phyloP scores from a whole-genome alignment of 1,140 invertebrate genomes.

The Drosophila sp. region DNA sequence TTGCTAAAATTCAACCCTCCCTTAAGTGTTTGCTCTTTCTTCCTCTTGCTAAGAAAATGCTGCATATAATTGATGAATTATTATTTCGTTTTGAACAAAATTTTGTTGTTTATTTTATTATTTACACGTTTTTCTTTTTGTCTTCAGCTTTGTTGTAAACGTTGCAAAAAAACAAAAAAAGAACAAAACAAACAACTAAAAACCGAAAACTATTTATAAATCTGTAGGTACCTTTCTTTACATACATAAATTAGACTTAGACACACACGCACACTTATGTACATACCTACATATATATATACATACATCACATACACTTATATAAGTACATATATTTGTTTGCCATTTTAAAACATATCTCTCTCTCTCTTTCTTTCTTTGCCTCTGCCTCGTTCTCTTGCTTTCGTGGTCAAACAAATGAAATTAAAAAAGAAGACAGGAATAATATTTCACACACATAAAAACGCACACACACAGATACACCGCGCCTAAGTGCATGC shows the following conservation, averaged over 20 bases:
- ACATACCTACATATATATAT: constrained; percentile 2
- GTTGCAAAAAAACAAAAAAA: constrained; percentile 30
- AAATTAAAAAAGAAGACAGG: constrained; percentile 11
- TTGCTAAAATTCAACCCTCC: not conserved
- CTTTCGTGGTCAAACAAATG: constrained; percentile 46
- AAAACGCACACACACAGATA: constrained; percentile 20
- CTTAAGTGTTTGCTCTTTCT: constrained; percentile 23
- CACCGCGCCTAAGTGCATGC: constrained; percentile 15
- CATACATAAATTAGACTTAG: not conserved
- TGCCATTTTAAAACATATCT: constrained; percentile 10
- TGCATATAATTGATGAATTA: constrained; percentile 27
- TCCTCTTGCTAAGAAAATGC: not conserved
- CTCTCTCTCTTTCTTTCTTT: constrained; percentile 22
- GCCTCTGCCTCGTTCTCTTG: constrained; percentile 23
- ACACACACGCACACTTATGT: not conserved
- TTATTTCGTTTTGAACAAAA: not conserved
- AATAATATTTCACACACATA: constrained; percentile 29
- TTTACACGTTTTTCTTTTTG: constrained; percentile 29
- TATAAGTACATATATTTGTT: constrained; percentile 19
- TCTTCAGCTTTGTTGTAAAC: constrained; percentile 52
- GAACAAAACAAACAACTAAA: not conserved
- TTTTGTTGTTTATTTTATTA: constrained; percentile 27
- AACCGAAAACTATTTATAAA: constrained; percentile 11
- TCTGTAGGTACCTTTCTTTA: constrained; percentile 5
- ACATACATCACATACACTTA: constrained; percentile 10